Base-by-base conservation (phyloP, 2,113 vertebrate species). In the Andinoacara biseriatus region DNA sequence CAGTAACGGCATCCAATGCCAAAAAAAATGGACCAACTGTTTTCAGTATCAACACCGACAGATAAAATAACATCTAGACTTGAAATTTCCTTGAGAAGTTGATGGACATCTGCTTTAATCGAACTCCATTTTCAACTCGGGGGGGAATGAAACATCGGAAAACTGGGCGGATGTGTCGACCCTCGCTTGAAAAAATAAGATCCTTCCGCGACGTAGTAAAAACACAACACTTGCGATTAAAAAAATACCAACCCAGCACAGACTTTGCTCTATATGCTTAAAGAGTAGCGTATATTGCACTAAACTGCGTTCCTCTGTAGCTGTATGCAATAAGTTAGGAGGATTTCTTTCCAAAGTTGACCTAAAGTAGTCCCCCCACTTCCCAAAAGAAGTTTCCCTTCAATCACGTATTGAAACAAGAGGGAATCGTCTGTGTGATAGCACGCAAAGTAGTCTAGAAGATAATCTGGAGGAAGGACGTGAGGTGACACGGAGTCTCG, bases 101-200 rank as follows among this genome's bases (percentile, higher is more conserved):
- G 86, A 31, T 84, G 88, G 87, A 93, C 94, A 93, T 93, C 93
- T 95, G 92, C 88, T 95, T 94, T 95, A 93, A 91, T 91, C 94
- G 91, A 96, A 96, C 96, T 97, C 96, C 96, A 96, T 96, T 95
- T 96, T 94, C 95, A 87, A 95, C 93, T 94, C 92, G 82, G 94
- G 88, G 89, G 85, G 92, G 94, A 72, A 93, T 92, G 54, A 93
- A 95, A 93, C 95, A 93, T 95, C 95, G 95, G 94, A 95, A 97
- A 97, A 97, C 95, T 96, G 95, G 94, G 96, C 96, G 97, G 97
- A 97, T 96, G 96, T 96, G 94, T 96, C 93, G 96, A 94, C 95
- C 92, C 96, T 95, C 93, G 90, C 94, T 89, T 84, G 89, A 89
- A 90, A 89, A 93, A 91, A 90, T 80, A 83, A 93, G 91, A 96